Base-by-base conservation (phyloP, 1,140 invertebrate species). In the Cryptotermes secundus region DNA sequence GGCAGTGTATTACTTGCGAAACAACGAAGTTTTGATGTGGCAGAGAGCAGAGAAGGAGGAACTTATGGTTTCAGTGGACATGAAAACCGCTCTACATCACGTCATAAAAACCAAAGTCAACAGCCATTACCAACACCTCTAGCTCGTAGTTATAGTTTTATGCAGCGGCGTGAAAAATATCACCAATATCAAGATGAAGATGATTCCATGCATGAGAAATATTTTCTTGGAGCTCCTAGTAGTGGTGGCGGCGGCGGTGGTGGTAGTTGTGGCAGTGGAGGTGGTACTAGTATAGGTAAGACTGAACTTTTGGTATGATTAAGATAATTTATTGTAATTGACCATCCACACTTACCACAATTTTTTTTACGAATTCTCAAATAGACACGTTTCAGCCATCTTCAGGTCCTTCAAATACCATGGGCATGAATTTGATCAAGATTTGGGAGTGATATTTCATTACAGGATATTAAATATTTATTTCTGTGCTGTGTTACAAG, bases 201-300 rank as follows among this genome's bases (percentile, higher is more conserved):
- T 87, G 95, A 96, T 89, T 95, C 95, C 0, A 96, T 96, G 95
- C 95, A 96, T 88, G 95, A 96, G 87, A 95, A 95, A 87, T 96
- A 95, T 87, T 93, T 96, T 36, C 87, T 91, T 49, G 88, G 88
- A 42, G 89, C 88, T 84, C 88, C 88, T 80, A 65, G 79, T 42
- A 85, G 84, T 19, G 86, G 85, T 49, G 85, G 84, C 36, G 84
- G 85, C 22, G 38, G 84, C 80, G 72, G 85, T 31, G 88, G 87
- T 49, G 88, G 88, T 26, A 86, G 85, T 1, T 87, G 80, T 34
- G 49, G 79, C 26, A 31, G 59, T 72, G 59, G 59, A n/a, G 59
- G 59, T 72, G 34, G 35, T 34, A 84, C 84, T 6, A 86, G 85
- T 59, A 22, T 22, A 72, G 59, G 59, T 72, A 72, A 72, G 59